Percentiles rank a stretch among this genome's conserved stretches.
Evolutionary conservation across 1,140 invertebrate genomes (phyloP).

Genomic region (Drosophila orena): DNA sequence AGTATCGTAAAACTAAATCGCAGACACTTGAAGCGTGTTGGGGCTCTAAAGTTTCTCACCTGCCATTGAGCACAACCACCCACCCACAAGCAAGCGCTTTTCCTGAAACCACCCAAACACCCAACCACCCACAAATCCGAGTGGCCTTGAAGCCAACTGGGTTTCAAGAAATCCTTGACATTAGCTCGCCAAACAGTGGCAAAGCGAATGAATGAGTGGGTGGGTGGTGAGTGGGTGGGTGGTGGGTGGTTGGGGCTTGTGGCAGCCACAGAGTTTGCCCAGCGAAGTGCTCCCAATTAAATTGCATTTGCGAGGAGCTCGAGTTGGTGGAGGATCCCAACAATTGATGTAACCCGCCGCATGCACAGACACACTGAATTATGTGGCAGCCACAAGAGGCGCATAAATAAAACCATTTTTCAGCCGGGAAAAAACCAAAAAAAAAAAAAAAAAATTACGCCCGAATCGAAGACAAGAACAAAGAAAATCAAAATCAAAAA

Average conservation of each 20-base stretch:
- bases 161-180: constrained; percentile 40
- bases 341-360: constrained; percentile 65
- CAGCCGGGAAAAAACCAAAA: constrained; percentile 28
- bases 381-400: constrained; percentile 75
- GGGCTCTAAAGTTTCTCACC: constrained; percentile 35
- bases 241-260: not conserved
- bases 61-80: not conserved
- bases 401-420: constrained; percentile 79
- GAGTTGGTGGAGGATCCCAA: not conserved
- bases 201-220: constrained; percentile 22
- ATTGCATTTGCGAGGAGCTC: constrained; percentile 39
- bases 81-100: not conserved
- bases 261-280: constrained; percentile 19
- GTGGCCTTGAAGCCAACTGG: constrained; percentile 27
- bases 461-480: constrained; percentile 36
- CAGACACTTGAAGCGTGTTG: constrained; percentile 35
- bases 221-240: too few species aligned
- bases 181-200: constrained; percentile 23
- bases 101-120: not conserved
- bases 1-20: constrained; percentile 46
- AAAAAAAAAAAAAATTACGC: constrained; percentile 19
- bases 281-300: constrained; percentile 68
- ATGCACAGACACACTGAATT: constrained; percentile 58
- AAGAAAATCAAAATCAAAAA: constrained; percentile 21
- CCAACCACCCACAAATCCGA: constrained; percentile 1